Evolutionary conservation across 2,797 vertebrate genomes (phyloP).

Genomic region (Sardinella longiceps): DNA sequence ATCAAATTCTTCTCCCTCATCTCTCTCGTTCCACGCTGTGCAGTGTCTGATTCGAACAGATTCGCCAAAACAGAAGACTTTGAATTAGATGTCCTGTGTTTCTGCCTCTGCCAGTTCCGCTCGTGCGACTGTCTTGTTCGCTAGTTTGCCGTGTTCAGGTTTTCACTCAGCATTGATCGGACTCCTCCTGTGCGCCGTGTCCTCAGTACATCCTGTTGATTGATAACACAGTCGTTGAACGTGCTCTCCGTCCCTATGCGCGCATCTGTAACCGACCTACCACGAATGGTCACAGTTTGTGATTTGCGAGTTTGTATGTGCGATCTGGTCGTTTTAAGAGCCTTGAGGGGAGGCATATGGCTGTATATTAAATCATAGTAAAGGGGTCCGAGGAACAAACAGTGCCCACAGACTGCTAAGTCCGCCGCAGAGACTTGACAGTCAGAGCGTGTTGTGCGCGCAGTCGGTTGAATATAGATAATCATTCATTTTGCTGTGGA

Average conservation of each 20-base stretch:
- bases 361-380: not conserved
- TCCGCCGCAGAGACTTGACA: conserved; percentile 31
- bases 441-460: conserved; percentile 38
- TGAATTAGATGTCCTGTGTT: conserved; percentile 20
- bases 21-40: conserved; percentile 15
- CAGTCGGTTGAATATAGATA: conserved; percentile 39
- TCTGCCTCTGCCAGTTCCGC: conserved; percentile 49
- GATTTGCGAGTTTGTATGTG: not conserved
- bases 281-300: not conserved
- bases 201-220: conserved; percentile 33
- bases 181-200: conserved; percentile 36
- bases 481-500: conserved; percentile 43
- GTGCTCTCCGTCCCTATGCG: conserved; percentile 4
- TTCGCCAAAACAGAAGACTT: not conserved
- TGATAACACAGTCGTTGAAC: conserved; percentile 9
- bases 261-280: not conserved
- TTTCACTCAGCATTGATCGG: conserved; percentile 52
- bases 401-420: conserved; percentile 29
- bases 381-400: not conserved
- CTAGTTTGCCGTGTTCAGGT: conserved; percentile 46
- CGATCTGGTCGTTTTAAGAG: not conserved
- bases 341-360: conserved; percentile 8
- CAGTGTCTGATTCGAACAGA: conserved; percentile 32
- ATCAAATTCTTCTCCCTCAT: conserved; percentile 97
- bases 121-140: conserved; percentile 43